Evolutionary conservation across 1,140 invertebrate genomes (phyloP).

Genomic region (Bradysia coprophila): DNA sequence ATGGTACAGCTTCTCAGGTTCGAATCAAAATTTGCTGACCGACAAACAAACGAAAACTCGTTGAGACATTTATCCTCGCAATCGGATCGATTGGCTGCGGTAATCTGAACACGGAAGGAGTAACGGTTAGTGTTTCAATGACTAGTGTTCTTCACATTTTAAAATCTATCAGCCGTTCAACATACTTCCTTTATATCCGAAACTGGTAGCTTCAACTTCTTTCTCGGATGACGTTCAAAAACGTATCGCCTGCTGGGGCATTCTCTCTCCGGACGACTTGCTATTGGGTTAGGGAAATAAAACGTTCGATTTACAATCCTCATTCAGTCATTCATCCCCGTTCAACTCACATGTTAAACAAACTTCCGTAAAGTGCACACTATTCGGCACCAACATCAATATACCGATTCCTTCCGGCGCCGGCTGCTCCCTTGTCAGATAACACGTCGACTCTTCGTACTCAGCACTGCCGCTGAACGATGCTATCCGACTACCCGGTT

Average conservation of each 20-base stretch:
- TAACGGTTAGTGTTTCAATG: too few relatives aligned
- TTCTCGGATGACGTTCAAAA: slow-evolving; percentile 68
- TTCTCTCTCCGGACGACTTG: slow-evolving; percentile 64
- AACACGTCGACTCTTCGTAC: slow-evolving; percentile 81
- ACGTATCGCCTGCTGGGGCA: slow-evolving; percentile 73
- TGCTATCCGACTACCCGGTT: slow-evolving; percentile 65
- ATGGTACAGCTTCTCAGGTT: slow-evolving; percentile 55
- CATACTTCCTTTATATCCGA: slow-evolving; percentile 56
- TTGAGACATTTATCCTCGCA: slow-evolving; percentile 81
- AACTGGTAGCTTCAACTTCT: slow-evolving; percentile 55
- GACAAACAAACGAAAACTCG: slow-evolving; percentile 73
- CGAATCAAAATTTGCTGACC: slow-evolving; percentile 66
- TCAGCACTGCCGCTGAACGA: slow-evolving; percentile 63
- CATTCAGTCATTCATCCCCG: background rate
- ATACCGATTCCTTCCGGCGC: slow-evolving; percentile 71
- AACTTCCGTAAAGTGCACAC: slow-evolving; percentile 76
- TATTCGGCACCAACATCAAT: slow-evolving; percentile 66
- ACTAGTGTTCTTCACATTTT: too few relatives aligned
- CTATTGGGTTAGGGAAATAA: slow-evolving; percentile 26
- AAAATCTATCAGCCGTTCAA: too few relatives aligned
- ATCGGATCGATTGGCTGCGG: slow-evolving; percentile 63
- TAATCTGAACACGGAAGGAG: slow-evolving; percentile 25
- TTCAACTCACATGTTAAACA: slow-evolving; percentile 66
- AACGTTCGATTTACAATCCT: background rate
- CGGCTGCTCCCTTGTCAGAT: slow-evolving; percentile 63